Evolutionary conservation across 1,140 invertebrate species (phyloP).

Genomic region (Cotesia chilonis): DNA sequence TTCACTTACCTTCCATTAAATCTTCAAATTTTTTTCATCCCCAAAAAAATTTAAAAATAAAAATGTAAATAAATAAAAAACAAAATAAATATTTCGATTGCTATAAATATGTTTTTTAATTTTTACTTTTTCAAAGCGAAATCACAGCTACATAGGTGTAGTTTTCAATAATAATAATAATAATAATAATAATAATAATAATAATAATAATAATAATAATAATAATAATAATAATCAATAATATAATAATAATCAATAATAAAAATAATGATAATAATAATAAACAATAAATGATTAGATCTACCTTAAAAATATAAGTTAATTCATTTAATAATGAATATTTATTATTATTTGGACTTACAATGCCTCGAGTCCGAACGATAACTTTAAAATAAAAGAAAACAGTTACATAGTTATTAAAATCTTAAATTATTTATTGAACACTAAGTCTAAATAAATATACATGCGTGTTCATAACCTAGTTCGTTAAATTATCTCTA

Average conservation of each 20-base stretch:
- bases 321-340: too few species aligned
- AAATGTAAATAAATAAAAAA: too few species aligned
- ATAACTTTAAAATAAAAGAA: too few species aligned
- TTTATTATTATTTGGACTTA: background rate
- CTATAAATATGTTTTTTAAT: slow-evolving; percentile 65
- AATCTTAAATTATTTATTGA: too few species aligned
- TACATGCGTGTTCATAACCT: too few species aligned
- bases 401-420: too few species aligned
- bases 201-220: slow-evolving; percentile 53
- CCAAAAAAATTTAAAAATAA: too few species aligned
- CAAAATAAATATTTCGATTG: slow-evolving; percentile 43
- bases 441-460: too few species aligned
- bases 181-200: slow-evolving; percentile 50
- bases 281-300: slow-evolving; percentile 60
- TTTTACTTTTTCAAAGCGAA: slow-evolving; percentile 67
- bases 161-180: slow-evolving; percentile 56
- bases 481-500: too few species aligned
- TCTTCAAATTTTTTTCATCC: too few species aligned
- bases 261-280: slow-evolving; percentile 45
- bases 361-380: too few species aligned
- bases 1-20: too few species aligned
- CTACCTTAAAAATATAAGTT: slow-evolving; percentile 19
- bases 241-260: slow-evolving; percentile 45
- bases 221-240: slow-evolving; percentile 54
- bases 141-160: slow-evolving; percentile 67